Evolutionary conservation across 2,888 invertebrate species (phyloP), one percentile per base, ranked within the genome.

Genomic region (Terebella lapidaria): DNA sequence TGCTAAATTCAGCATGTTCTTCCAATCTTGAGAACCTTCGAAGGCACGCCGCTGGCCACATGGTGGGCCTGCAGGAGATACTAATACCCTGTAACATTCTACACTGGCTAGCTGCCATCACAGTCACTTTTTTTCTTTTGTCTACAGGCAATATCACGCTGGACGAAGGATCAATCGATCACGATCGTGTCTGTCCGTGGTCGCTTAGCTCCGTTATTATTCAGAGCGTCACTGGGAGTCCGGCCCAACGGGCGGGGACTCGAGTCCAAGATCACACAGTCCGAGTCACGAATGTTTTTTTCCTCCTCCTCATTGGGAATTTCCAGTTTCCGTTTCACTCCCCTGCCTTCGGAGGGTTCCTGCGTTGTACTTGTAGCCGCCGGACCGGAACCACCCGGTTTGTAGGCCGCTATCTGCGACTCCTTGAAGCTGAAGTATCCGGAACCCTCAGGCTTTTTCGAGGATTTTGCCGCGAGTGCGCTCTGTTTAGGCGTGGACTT

Each of bases 391-490:
- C 10, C n/a, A 10, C 10, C 42, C 5, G 49, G 49, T 5, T 20
- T 42, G 15, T 55, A 25, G 3, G 55, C 59, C 18, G 27, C 30
- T 26, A 59, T 59, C 2, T 28, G 4, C 18, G 55, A 45, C 59
- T 54, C 55, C 29, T 47, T 42, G 49, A 59, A 59, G 55, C 55
- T 59, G 59, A 59, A 59, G 25, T 29, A 59, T 2, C 54, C 54
- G 3, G 58, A 58, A 18, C 4, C 3, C 26, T 54, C 51, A 2
- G 25, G 51, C 3, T 5, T 15, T n/a, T 18, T 5, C 18, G 27
- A 3, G 10, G 5, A 3, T 25, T 54, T 53, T 15, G 28, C 5
- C 10, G 24, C 27, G 24, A 20, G 10, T 5, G 25, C 5, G 4
- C 4, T 10, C 24, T 5, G 25, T 3, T 5, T 22, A 5, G 49